These are phyloP conservation scores for Onychostruthus taczanowskii DNA, from an alignment of 2,113 vertebrate genomes.

Conservation along the genomic window DNA sequence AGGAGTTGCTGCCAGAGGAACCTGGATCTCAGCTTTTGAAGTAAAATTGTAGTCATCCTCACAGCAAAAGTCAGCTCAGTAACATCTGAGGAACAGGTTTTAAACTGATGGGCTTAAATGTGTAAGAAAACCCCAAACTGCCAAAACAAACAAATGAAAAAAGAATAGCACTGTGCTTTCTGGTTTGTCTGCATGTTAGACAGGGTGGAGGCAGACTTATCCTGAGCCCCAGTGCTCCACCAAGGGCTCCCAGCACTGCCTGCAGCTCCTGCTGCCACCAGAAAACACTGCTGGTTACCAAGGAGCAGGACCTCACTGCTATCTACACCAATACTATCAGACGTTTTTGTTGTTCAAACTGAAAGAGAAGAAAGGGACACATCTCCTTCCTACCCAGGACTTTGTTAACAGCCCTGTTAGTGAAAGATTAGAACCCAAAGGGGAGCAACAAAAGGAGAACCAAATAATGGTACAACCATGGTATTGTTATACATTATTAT, in stretches of 20 bases:
- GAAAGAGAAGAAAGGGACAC: not conserved
- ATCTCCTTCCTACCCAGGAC: not conserved
- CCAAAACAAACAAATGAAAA: not conserved
- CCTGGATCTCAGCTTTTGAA: not conserved
- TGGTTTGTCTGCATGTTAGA: not conserved
- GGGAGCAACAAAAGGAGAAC: not conserved
- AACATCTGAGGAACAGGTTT: not conserved
- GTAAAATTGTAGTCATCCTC: not conserved
- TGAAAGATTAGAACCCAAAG: not conserved
- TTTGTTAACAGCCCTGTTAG: not conserved
- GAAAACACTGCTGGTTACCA: not conserved
- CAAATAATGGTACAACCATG: too few species aligned
- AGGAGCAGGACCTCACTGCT: not conserved
- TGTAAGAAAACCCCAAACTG: not conserved
- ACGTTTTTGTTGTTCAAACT: not conserved
- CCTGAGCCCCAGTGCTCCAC: not conserved
- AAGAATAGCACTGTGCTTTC: not conserved
- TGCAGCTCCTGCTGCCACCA: not conserved
- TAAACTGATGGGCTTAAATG: not conserved
- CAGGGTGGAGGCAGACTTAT: not conserved
- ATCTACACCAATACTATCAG: not conserved
- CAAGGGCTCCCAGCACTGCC: not conserved
- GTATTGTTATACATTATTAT: too few species aligned
- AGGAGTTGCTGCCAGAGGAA: not conserved
- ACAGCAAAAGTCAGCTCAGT: not conserved